Base-by-base conservation (phyloP, 2,888 invertebrate genomes). In the Pristionchus japonicus region DNA sequence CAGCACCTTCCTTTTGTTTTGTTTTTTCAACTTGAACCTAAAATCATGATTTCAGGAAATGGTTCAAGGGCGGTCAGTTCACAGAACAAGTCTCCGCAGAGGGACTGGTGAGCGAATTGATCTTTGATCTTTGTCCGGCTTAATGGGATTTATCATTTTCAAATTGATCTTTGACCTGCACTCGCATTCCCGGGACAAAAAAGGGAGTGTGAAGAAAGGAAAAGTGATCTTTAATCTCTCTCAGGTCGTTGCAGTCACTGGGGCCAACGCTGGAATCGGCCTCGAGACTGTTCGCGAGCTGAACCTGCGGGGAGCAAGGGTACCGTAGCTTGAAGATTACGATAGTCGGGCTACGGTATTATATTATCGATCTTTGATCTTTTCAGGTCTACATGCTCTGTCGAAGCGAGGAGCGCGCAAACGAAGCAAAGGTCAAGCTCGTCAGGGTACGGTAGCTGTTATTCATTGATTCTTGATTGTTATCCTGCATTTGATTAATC, bases 241-340 rank as follows among this genome's bases (percentile, higher is more conserved):
- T 15, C 9, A 70, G 70, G 95, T 80, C 96, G 93, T 97, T 0
- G 95, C 99, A 13, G 96, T 98, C 15, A 87, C 87, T 3, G 87
- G 87, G 0, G 87, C 87, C 20, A 87, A 85, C 23, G 67, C 85
- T n/a, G 85, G 85, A 98, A 97, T 99, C 93, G 99, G 96, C 96
- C 94, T 92, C 91, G 92, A 93, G 88, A 91, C 91, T 7, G 92
- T 89, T 15, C 88, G 90, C 9, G 91, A 93, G 88, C 87, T 94
- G 88, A 94, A 94, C 88, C 84, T 92, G 40, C 89, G 91, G 40
- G 92, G 92, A 80, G 94, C 91, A 13, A 93, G 94, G 89, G 94
- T 93, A 37, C n/a, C n/a, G n/a, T n/a, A n/a, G n/a, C n/a, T n/a
- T n/a, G n/a, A n/a, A n/a, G n/a, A n/a, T n/a, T 40, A 31, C 43